Conservation (phyloP, 2,113 vertebrate species). For the Platysternon megacephalum region DNA sequence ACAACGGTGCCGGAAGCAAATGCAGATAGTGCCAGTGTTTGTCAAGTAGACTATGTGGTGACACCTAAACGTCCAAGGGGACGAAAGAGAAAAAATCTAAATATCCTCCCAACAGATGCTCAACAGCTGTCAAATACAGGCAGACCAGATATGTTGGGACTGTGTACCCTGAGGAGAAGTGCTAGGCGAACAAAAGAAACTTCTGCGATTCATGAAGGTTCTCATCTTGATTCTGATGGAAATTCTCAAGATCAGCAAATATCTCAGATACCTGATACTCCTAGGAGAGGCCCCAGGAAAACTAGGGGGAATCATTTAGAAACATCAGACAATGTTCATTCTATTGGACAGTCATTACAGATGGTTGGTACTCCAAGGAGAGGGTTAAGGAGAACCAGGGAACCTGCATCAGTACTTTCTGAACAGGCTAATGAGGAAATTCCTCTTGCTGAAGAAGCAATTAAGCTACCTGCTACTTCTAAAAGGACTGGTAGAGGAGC, state of each 20-base stretch:
- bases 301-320: constrained; percentile 22
- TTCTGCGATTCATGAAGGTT: constrained; percentile 61
- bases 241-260: constrained; percentile 43
- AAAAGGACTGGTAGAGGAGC: constrained; percentile 62
- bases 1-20: constrained; percentile 52
- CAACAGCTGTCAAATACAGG: constrained; percentile 12
- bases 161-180: constrained; percentile 76
- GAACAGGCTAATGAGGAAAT: constrained; percentile 13
- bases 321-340: constrained; percentile 8
- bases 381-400: constrained; percentile 53
- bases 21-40: constrained; percentile 17
- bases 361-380: constrained; percentile 31
- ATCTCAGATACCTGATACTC: constrained; percentile 60
- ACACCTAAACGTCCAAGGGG: constrained; percentile 60
- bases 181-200: constrained; percentile 70
- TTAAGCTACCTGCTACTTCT: constrained; percentile 11
- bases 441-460: constrained; percentile 3
- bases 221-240: constrained; percentile 25
- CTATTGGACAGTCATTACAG: background rate
- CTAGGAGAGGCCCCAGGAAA: constrained; percentile 76
- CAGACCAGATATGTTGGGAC: constrained; percentile 31
- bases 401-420: constrained; percentile 7
- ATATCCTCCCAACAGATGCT: background rate
- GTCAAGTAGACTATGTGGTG: constrained; percentile 7
- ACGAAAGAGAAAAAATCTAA: constrained; percentile 3